These are phyloP conservation scores for Holothuria scabra DNA, from an alignment of 53 echinoderm and acorn worm genomes.

Conservation along the genomic window DNA sequence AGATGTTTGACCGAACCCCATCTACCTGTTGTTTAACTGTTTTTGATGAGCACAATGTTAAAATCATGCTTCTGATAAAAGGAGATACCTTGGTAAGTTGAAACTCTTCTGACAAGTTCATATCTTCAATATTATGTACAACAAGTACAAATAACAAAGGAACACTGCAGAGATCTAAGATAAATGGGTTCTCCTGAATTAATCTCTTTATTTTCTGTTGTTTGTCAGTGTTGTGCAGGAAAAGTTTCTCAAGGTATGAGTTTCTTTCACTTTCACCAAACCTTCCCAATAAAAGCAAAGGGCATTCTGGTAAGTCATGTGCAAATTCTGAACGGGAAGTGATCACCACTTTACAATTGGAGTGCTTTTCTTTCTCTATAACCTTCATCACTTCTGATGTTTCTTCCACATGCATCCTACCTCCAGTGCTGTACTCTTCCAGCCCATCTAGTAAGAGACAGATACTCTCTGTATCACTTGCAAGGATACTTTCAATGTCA, in stretches of 20 bases:
- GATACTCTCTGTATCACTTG: background rate
- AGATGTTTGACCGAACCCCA: background rate
- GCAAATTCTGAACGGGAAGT: background rate
- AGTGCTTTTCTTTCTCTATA: background rate
- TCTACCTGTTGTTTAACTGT: background rate
- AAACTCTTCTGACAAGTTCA: background rate
- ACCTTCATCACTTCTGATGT: background rate
- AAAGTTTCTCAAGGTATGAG: background rate
- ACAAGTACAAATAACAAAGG: background rate
- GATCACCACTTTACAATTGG: background rate
- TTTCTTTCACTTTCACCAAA: background rate
- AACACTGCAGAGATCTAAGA: background rate
- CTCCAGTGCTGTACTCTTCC: background rate
- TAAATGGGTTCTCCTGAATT: background rate
- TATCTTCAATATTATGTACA: constrained; percentile 10
- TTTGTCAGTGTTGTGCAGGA: background rate
- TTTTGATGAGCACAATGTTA: background rate
- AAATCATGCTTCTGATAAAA: background rate
- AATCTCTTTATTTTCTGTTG: background rate
- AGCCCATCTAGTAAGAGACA: background rate
- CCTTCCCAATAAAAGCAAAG: background rate
- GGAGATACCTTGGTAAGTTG: background rate
- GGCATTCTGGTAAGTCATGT: background rate
- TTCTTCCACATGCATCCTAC: background rate
- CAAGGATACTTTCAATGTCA: background rate